These are phyloP conservation scores for Pelodytes ibericus DNA, from an alignment of 2,797 vertebrate genomes.

Conservation along the genomic window DNA sequence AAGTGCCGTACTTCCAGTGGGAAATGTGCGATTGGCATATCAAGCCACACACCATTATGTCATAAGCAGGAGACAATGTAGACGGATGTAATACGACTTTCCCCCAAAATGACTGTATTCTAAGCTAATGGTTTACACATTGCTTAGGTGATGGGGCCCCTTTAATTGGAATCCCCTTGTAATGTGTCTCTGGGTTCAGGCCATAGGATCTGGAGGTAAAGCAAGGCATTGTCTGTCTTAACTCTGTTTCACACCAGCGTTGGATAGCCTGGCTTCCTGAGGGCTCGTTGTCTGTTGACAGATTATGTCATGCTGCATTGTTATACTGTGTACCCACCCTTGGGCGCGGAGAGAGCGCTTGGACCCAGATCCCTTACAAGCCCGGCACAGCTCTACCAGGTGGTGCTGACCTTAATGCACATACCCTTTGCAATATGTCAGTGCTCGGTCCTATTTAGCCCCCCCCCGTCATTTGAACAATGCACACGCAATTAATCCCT, in stretches of 20 bases:
- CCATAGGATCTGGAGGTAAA: neutral
- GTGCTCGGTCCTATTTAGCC: slow-evolving; percentile 7
- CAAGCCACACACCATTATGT: too few relatives aligned
- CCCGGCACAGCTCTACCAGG: slow-evolving; percentile 14
- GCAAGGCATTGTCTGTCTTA: neutral
- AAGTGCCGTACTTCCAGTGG: too few relatives aligned
- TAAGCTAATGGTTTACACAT: too few relatives aligned
- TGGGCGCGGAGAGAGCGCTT: neutral
- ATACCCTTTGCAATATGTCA: neutral
- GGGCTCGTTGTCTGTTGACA: slow-evolving; percentile 23
- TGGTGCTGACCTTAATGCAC: slow-evolving; percentile 20
- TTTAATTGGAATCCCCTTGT: too few relatives aligned
- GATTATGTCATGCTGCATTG: slow-evolving; percentile 46
- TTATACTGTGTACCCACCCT: slow-evolving; percentile 39
- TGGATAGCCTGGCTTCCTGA: slow-evolving; percentile 18
- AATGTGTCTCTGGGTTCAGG: too few relatives aligned
- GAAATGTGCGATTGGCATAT: too few relatives aligned
- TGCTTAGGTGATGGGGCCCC: too few relatives aligned
- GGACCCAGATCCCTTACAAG: slow-evolving; percentile 29
- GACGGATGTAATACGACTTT: too few relatives aligned
- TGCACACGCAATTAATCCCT: slow-evolving; percentile 14
- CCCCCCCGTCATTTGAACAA: slow-evolving; percentile 25
- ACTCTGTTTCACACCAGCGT: neutral
- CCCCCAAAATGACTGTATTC: too few relatives aligned
- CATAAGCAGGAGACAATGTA: too few relatives aligned